phyloP scores from a whole-genome alignment of 2,888 invertebrate species.

The Penaeus monodon region DNA sequence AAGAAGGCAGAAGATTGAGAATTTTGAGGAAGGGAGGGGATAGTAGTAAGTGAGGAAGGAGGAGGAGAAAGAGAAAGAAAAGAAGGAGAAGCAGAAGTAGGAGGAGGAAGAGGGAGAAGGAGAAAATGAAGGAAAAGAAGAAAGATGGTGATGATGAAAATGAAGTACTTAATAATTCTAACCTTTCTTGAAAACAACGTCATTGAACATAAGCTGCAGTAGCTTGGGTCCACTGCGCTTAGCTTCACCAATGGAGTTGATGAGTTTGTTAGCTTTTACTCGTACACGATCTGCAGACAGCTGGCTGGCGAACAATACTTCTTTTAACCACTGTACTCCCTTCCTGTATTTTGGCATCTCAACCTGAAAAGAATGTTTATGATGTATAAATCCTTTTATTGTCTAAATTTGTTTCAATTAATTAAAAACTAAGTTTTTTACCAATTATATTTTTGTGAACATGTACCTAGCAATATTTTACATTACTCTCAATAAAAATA shows the following conservation, averaged over 20 bases:
- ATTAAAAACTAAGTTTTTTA: no score
- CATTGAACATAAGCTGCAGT: conserved; percentile 75
- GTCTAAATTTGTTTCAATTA: no score
- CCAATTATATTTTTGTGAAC: no score
- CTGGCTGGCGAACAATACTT: conserved; percentile 80
- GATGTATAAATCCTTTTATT: not conserved
- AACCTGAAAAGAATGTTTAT: conserved; percentile 27
- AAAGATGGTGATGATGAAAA: not conserved
- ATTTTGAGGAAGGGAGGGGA: no score
- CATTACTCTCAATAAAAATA: no score
- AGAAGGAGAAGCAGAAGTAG: no score
- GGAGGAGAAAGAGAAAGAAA: no score
- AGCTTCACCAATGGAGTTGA: conserved; percentile 83
- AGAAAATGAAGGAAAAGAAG: no score
- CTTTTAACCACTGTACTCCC: conserved; percentile 83
- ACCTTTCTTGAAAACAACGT: conserved; percentile 76
- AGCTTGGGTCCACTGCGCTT: conserved; percentile 82
- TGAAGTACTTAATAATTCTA: conserved; percentile 57
- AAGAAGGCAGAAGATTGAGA: no score
- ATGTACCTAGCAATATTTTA: no score
- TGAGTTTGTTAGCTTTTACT: conserved; percentile 78
- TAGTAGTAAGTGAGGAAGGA: no score
- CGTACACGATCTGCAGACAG: conserved; percentile 80
- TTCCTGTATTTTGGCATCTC: conserved; percentile 57
- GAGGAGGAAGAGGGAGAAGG: no score